Evolutionary conservation across 2,888 invertebrate genomes (phyloP), one percentile per base, ranked within the genome.

Genomic region (Leptarthrus brevirostris): DNA sequence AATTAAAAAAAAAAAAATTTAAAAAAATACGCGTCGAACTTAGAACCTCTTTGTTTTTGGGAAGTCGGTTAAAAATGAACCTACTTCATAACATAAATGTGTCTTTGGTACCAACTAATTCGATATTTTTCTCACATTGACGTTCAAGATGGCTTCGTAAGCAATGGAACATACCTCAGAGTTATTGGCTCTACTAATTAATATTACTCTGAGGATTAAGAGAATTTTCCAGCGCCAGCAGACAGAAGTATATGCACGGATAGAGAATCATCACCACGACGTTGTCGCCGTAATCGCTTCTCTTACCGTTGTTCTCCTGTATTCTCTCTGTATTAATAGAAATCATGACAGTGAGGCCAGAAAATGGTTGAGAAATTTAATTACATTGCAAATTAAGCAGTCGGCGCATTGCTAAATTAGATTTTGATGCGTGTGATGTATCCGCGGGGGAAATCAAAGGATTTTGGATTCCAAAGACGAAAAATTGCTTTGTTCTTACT

Each of bases 321-420:
- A 6, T 8, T 30, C 30, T 30, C 30, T 30, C 8, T 8, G 8
- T 6, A 6, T 40, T 40, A n/a, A 40, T 40, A 2, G 40, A 6
- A 40, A 40, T 40, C 40, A 40, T 40, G 12, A 40, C 12, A 40
- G 1, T n/a, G 16, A 22, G 22, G 20, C 44, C 64, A 10, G 44
- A 3, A 64, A 47, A 64, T 64, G 18, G 47, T 64, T 64, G 24
- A 8, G 47, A 64, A 64, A 64, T 64, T 64, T 64, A 64, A 64
- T 64, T 64, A 64, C 47, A 22, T 64, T 47, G 40, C 44, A 44
- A 40, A 64, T 64, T 64, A 64, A 64, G 24, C 12, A 44, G 24
- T 8, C 47, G 36, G 18, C 22, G 18, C n/a, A 64, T 64, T 64
- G 16, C 24, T 64, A 47, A 64, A 64, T 47, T 26, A 47, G 64